Base-by-base conservation (phyloP, 92 coral and sea anemone species). In the Palythoa grandis region DNA sequence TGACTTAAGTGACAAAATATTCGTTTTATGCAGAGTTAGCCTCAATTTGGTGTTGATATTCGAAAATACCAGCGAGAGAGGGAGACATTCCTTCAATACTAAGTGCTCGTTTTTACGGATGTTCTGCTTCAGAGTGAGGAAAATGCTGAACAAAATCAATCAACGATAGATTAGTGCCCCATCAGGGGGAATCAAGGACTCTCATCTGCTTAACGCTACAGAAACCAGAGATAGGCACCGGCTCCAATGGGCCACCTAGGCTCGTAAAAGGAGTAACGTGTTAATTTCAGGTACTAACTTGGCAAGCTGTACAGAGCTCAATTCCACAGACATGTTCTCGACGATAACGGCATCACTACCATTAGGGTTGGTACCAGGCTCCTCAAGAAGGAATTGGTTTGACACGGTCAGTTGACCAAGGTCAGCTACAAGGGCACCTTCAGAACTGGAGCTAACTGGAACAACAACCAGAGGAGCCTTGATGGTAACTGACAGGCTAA, bases 401-500 rank as follows among this genome's bases (percentile, higher is more conserved):
- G 98, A 88, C 66, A 96, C 92, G 23, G 88, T 87, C 14, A 96
- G 95, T 68, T 76, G 94, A 47, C 98, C 98, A 20, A 96, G 93
- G 80, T 92, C 93, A 20, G 98, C 98, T 5, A 96, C 95, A 12
- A 96, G 75, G 24, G 96, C 96, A 83, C 92, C 92, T 61, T 63
- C 83, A 39, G 98, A 96, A 19, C 87, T 88, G 48, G 98, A 94
- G 70, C 93, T 88, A 77, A 94, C 95, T 22, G 98, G 98, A 39
- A 96, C 91, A 82, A 96, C 88, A 48, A 96, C 90, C 65, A 92
- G 86, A 1, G 98, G 98, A 3, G 98, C 98, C 58, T 94, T 94
- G 83, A 96, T 94, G 47, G 98, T 89, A 17, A 96, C 95, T 22
- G 93, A 89, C 39, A 96, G 87, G 69, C 92, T 96, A 66, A 96